phyloP scores from a whole-genome alignment of 1,140 invertebrate species.

The Aphidius ervi region DNA sequence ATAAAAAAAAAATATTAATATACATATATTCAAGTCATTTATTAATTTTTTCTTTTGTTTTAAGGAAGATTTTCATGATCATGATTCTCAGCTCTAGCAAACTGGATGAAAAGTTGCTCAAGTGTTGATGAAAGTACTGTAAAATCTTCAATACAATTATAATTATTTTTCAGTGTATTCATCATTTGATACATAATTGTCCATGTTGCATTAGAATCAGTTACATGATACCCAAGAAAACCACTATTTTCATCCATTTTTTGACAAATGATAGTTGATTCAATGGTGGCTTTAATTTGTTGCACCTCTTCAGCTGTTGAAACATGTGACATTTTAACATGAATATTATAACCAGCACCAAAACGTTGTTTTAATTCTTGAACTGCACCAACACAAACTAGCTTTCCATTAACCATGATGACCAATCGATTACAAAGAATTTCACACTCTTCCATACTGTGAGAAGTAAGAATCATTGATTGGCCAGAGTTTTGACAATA shows the following conservation, averaged over 20 bases:
- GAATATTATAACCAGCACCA: conserved; percentile 54
- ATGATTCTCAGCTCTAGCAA: conserved; percentile 37
- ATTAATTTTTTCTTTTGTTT: too few relatives aligned
- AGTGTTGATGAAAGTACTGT: conserved; percentile 47
- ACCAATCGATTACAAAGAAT: conserved; percentile 78
- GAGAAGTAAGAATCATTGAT: conserved; percentile 73
- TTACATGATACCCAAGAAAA: conserved; percentile 45
- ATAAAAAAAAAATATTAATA: too few relatives aligned
- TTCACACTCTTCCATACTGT: conserved; percentile 91
- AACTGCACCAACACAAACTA: conserved; percentile 66
- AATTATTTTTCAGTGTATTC: conserved; percentile 39
- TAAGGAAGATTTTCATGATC: background rate
- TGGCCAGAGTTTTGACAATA: conserved; percentile 60
- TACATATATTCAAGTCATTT: too few relatives aligned
- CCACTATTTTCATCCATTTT: conserved; percentile 44
- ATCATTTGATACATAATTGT: conserved; percentile 45
- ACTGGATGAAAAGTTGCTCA: conserved; percentile 49
- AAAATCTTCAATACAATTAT: conserved; percentile 45
- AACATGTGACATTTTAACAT: conserved; percentile 41
- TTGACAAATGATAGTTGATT: conserved; percentile 38
- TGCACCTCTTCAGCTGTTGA: conserved; percentile 27
- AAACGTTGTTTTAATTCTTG: conserved; percentile 65
- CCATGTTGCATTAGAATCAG: conserved; percentile 40
- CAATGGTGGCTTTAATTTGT: conserved; percentile 39
- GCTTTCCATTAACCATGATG: conserved; percentile 82